Conservation (phyloP, 2,113 vertebrate genomes). For the Lethenteron camtschaticum region DNA sequence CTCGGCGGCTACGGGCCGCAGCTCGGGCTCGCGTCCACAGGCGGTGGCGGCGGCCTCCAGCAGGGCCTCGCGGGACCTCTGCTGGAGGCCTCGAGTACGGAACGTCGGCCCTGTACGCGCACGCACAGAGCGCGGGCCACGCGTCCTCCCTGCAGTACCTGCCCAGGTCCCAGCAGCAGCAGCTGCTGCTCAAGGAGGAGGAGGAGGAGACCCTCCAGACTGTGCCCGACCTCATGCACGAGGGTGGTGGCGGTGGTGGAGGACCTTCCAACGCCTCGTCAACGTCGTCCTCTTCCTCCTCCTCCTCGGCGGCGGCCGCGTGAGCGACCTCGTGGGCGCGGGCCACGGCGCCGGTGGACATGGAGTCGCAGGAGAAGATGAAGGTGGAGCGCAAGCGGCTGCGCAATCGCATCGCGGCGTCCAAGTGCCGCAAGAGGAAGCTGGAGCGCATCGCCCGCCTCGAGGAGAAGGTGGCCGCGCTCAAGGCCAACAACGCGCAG, state of each 20-base stretch:
- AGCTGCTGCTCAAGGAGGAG: constrained; percentile 54
- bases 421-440: constrained; percentile 98
- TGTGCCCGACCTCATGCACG: constrained; percentile 37
- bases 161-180: constrained; percentile 15
- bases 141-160: too few relatives aligned
- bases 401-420: constrained; percentile 93
- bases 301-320: too few relatives aligned
- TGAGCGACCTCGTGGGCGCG: constrained; percentile 31
- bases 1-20: too few relatives aligned
- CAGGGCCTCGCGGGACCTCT: too few relatives aligned
- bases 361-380: constrained; percentile 96
- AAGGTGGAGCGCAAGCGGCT: constrained; percentile 96
- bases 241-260: too few relatives aligned
- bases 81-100: too few relatives aligned
- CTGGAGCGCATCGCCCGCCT: constrained; percentile 87
- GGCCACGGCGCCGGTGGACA: constrained; percentile 87
- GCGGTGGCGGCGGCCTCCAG: too few relatives aligned
- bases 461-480: constrained; percentile 94
- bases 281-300: too few relatives aligned
- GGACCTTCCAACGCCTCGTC: too few relatives aligned
- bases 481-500: constrained; percentile 96
- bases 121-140: too few relatives aligned
- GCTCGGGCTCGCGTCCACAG: too few relatives aligned
- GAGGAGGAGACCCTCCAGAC: constrained; percentile 95
- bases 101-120: too few relatives aligned